These are phyloP conservation scores for Urocitellus parryii DNA, from an alignment of 2,113 vertebrate genomes.

Conservation along the genomic window DNA sequence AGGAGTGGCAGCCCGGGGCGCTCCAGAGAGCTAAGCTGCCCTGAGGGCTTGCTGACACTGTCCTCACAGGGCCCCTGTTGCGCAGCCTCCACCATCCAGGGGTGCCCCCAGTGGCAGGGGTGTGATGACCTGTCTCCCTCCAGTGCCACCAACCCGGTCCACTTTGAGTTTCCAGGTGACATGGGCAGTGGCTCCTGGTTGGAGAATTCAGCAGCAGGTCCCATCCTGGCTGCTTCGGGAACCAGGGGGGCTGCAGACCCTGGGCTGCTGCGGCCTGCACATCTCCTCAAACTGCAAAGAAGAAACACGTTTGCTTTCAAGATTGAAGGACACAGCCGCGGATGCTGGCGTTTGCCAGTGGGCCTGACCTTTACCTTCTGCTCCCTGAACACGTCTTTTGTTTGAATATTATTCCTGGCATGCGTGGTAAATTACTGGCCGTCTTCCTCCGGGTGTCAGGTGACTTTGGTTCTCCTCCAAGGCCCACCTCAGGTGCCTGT, in stretches of 20 bases:
- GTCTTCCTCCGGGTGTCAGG: neutral
- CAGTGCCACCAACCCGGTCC: fast-evolving
- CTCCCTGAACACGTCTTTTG: fast-evolving
- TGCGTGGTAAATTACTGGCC: neutral
- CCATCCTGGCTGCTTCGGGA: fast-evolving
- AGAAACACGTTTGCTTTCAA: fast-evolving
- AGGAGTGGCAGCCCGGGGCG: fast-evolving
- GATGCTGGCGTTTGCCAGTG: neutral
- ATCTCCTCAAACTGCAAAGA: neutral
- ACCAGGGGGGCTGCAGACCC: fast-evolving
- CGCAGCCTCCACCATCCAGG: too few relatives aligned
- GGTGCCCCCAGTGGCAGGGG: neutral
- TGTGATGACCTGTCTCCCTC: too few relatives aligned
- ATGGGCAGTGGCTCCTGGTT: fast-evolving
- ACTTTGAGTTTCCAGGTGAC: neutral
- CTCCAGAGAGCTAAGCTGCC: neutral
- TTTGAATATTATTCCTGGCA: neutral
- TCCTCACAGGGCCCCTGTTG: fast-evolving
- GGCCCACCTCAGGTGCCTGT: fast-evolving
- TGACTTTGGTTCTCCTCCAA: neutral
- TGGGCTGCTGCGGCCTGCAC: fast-evolving
- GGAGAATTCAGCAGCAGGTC: neutral
- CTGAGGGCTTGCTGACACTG: fast-evolving
- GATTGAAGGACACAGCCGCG: neutral
- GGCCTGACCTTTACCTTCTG: fast-evolving